Evolutionary conservation across 2,888 invertebrate species (phyloP), one percentile per base, ranked within the genome.

Genomic region (Galeruca laticollis): DNA sequence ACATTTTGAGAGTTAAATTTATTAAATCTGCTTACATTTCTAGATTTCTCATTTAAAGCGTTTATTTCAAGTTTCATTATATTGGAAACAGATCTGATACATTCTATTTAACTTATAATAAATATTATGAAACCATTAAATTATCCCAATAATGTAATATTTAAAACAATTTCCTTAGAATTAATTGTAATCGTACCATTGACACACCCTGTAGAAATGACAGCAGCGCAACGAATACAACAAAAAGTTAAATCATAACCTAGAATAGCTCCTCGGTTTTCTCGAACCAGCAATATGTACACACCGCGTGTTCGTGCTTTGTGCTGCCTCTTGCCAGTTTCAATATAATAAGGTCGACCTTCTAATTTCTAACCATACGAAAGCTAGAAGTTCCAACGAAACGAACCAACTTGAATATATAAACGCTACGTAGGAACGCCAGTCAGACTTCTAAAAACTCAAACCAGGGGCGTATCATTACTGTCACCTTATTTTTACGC

Each of bases 301-400:
- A 57, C 37, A 21, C 35, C 10, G 57, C 65, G 20, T 60, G 59
- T 31, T 60, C 18, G 47, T 51, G 68, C 60, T 61, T 43, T 54
- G 57, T 47, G 43, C 59, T 62, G 40, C 54, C 21, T 43, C 57
- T 62, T 54, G 64, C 64, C 40, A 69, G 64, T 69, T 69, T 69
- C 65, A 60, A 69, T 69, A 69, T 63, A 69, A 65, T 69, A 69
- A 69, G 69, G 71, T 68, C 72, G 72, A 74, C 72, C 74, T 72
- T 70, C 65, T 71, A 70, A 67, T 66, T 71, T 73, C 68, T 68
- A 68, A 62, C 68, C 68, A 59, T 73, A 71, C 68, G 69, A 69
- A 71, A 73, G 69, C 69, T 65, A 69, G n/a, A n/a, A n/a, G 65
- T 62, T 65, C 59, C 61, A 69, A 51, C 69, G 68, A 59, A 65